Base-by-base conservation (phyloP, 2,797 vertebrate species). In the Odontamblyopus rebecca region DNA sequence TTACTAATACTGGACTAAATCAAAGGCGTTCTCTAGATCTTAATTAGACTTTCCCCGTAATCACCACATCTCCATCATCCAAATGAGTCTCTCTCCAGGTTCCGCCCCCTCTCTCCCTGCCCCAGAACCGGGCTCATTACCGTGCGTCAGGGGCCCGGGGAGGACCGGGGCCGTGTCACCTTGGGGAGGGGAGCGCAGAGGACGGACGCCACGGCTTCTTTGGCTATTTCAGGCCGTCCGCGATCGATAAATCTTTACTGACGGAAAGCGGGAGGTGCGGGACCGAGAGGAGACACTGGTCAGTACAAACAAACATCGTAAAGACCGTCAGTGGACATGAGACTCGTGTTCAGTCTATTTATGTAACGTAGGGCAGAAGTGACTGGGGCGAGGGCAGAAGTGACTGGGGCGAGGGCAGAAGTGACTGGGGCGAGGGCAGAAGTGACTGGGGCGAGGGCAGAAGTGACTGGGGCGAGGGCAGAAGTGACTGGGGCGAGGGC, bases 101-200 rank as follows among this genome's bases (percentile, higher is more conserved):
- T 11, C 12, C 44, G 44, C 6, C 23, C n/a, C 32, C 29, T 8
- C 35, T 6, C 30, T 19, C 15, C 1, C 6, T 6, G 13, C 57
- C 27, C 57, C 57, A 13, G 30, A n/a, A 32, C n/a, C 50, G 26
- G 11, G 59, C 26, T 63, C 68, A 62, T 27, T 65, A 16, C 60
- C 54, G 27, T 56, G 18, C 51, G 54, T 71, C 41, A 54, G 16
- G 61, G 27, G 53, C n/a, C 6, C 69, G 27, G 67, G 54, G 27
- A 69, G 67, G 48, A 32, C 38, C 57, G 16, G 13, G 65, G 23
- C 23, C 65, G 29, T 26, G 44, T 70, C 35, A 79, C 30, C 67
- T 53, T 70, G 32, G 30, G 68, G 9, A 38, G 61, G 70, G 13
- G 11, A 1, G 26, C 6, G 27, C 62, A 57, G 53, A 60, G 51